Conservation (phyloP, 1,140 invertebrate species). For the Drosophila rhopaloa region DNA sequence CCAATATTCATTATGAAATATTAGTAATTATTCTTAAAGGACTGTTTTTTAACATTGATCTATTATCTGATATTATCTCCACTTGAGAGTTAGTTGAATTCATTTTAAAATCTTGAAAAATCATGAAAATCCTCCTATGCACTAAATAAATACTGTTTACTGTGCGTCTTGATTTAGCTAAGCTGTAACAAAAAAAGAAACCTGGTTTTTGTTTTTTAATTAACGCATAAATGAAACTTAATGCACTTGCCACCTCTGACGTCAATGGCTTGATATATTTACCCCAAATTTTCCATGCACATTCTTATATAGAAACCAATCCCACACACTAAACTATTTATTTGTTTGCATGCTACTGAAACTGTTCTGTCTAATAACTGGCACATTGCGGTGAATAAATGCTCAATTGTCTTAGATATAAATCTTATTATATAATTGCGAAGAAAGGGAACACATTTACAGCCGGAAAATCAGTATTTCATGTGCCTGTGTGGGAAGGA, state of each 20-base stretch:
- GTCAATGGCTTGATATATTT: conserved; percentile 24
- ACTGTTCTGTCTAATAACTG: conserved; percentile 21
- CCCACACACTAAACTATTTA: not conserved
- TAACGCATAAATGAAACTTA: too few species aligned
- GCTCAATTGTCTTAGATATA: conserved; percentile 38
- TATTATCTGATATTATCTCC: too few species aligned
- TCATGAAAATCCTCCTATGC: too few species aligned
- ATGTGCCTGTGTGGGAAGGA: conserved; percentile 21
- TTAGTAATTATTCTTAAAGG: not conserved
- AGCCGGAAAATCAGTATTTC: conserved; percentile 12
- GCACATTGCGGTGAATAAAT: conserved; percentile 28
- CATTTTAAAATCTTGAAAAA: too few species aligned
- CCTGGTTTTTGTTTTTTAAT: not conserved
- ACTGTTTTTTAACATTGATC: not conserved
- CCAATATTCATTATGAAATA: not conserved
- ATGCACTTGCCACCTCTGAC: conserved; percentile 19
- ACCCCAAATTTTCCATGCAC: conserved; percentile 9
- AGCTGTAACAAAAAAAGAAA: too few species aligned
- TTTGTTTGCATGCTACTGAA: conserved; percentile 4
- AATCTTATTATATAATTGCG: conserved; percentile 35
- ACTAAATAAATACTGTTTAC: too few species aligned
- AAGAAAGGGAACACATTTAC: conserved; percentile 9
- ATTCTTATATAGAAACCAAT: conserved; percentile 1
- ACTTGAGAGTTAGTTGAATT: too few species aligned
- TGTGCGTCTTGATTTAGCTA: too few species aligned